Evolutionary conservation across 2,888 invertebrate species (phyloP), one percentile per base, ranked within the genome.

Genomic region (Orthosia gothica): DNA sequence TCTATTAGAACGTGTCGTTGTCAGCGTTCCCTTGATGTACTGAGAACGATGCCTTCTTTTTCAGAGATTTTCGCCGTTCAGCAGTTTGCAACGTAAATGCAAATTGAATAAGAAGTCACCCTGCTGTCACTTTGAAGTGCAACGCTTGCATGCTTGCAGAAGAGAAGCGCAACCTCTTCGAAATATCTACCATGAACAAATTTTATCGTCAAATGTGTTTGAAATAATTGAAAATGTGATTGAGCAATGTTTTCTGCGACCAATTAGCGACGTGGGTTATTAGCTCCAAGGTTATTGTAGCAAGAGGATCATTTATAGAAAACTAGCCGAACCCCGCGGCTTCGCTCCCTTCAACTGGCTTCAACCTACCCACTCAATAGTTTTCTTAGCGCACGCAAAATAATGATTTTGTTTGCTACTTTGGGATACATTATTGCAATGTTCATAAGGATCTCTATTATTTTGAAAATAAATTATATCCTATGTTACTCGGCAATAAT

Each of bases 1-100:
- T 96, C 96, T 96, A 96, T 96, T 95, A 96, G 95, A 95, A 95
- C 95, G 94, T 95, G 96, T 95, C 95, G 93, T 92, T 93, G 95
- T 95, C 96, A 96, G 95, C 95, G 91, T 90, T 93, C 93, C 90
- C 92, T 92, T 94, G 94, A 94, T 91, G 93, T 93, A 91, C 93
- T 90, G 89, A 87, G 88, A 89, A 89, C 87, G 91, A 91, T 89
- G 91, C 88, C 91, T 89, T 91, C 90, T 90, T 90, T 89, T 90
- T 88, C 86, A 90, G 89, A 90, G 91, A 91, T 92, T 93, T 91
- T 91, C 84, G 83, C 90, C 74, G 88, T 87, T 93, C 93, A 93
- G 92, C 93, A 86, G 77, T 92, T 91, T 91, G 85, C 87, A 83
- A 84, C 86, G 82, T 88, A 87, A 86, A 86, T 91, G 90, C 88